phyloP scores from a whole-genome alignment of 2,797 vertebrate genomes.

The Pseudocheirus occidentalis region DNA sequence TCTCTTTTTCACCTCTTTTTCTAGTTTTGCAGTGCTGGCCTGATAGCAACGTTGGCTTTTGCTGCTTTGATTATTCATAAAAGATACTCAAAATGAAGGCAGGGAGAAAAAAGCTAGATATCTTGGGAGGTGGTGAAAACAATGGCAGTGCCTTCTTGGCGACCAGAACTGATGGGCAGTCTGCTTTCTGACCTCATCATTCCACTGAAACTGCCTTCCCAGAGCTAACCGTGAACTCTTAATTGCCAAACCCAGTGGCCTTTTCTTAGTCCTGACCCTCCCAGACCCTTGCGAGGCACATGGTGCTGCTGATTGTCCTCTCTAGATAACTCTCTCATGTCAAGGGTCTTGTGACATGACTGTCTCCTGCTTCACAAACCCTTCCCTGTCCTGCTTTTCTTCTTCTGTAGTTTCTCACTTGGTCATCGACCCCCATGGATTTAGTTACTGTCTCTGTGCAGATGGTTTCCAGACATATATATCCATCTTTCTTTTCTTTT shows the following conservation, averaged over 20 bases:
- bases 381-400: no score
- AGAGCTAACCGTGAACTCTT: background rate
- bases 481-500: no score
- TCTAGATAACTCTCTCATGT: no score
- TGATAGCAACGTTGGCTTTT: slow-evolving; percentile 97
- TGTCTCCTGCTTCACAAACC: background rate
- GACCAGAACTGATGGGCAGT: slow-evolving; percentile 52
- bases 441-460: no score
- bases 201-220: background rate
- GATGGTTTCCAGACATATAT: no score
- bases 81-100: slow-evolving; percentile 89
- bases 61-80: slow-evolving; percentile 84
- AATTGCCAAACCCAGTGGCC: no score
- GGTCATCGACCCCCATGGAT: no score
- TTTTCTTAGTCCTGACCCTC: background rate
- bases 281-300: no score
- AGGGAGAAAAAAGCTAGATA: slow-evolving; percentile 78
- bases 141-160: fast-evolving
- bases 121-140: slow-evolving; percentile 50
- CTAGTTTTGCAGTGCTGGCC: slow-evolving; percentile 97
- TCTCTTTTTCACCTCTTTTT: slow-evolving; percentile 99
- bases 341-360: background rate
- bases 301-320: no score
- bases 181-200: background rate
- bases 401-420: no score